Base-by-base conservation (phyloP, 2,797 vertebrate species). In the Tarsius wallacei region DNA sequence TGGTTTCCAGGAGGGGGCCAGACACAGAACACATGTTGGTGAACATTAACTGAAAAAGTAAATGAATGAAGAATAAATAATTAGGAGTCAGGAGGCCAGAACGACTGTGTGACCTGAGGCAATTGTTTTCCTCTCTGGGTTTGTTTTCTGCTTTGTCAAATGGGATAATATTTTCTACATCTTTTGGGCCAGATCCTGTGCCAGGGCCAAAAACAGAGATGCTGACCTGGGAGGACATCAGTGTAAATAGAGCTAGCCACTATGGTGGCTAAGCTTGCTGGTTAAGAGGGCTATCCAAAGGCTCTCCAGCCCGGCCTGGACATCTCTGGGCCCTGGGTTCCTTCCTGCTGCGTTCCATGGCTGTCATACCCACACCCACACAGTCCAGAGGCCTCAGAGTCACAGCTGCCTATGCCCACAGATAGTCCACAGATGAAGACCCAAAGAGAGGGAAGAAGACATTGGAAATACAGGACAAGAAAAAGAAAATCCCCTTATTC, bases 31-130 rank as follows among this genome's bases (percentile, higher is more conserved):
- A 71, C 4, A 26, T 36, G 76, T 42, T 61, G 26, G n/a, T 83
- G 71, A 76, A 42, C n/a, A 51, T 71, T 61, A 82, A 7, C n/a
- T 94, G n/a, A 90, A 74, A 92, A 51, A 95, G 22, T 49, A n/a
- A 88, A 17, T 42, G 49, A 63, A 88, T 33, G 71, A 82, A 82
- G 36, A 88, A 71, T n/a, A 51, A 93, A 55, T 61, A 49, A 89
- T 63, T 5, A 33, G 12, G 3, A 77, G 31, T 36, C 64, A 47
- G 42, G 33, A 90, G 28, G 22, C 11, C 2, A 91, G 74, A 96
- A 33, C 68, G 71, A 28, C 83, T 53, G 0, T 73, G 16, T 86
- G 63, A 84, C 47, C 59, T 76, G 51, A 93, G 55, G 8, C 53
- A 87, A 33, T 21, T 21, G 13, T 33, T 82, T 2, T 28, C 59